Evolutionary conservation across 2,113 vertebrate genomes (phyloP).

Genomic region (Philantomba maxwellii): DNA sequence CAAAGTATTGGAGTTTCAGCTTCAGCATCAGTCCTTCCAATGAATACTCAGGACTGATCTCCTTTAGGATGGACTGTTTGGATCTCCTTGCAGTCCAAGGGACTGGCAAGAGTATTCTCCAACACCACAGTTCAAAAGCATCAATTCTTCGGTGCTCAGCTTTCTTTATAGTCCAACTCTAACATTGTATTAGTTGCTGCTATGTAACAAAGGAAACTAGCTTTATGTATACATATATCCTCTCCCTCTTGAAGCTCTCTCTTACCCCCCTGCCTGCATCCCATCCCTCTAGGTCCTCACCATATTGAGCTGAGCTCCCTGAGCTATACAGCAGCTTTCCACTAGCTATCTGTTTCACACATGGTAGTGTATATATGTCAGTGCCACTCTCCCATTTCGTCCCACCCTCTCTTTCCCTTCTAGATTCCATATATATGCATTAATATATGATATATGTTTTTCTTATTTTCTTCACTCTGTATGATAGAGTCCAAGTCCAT

Average conservation of each 20-base stretch:
- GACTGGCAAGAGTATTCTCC: background rate
- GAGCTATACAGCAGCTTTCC: background rate
- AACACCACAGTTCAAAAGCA: background rate
- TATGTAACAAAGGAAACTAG: background rate
- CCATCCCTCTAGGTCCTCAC: background rate
- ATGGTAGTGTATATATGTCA: background rate
- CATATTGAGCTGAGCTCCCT: background rate
- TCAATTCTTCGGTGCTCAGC: rapidly evolving
- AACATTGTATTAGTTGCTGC: background rate
- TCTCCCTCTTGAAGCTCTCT: background rate
- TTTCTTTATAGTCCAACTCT: background rate
- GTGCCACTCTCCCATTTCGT: background rate
- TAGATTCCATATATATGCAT: no score
- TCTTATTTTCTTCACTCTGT: background rate
- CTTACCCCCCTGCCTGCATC: background rate
- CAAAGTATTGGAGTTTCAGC: background rate
- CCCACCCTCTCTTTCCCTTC: background rate
- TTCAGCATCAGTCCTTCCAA: background rate
- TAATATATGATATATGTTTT: background rate
- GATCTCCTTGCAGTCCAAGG: background rate
- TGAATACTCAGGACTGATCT: background rate
- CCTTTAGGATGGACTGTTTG: background rate
- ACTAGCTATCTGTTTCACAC: background rate
- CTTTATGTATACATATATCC: background rate
- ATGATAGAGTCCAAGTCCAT: background rate